Conservation (phyloP, 2,888 invertebrate species). For the Drosophila leonis region DNA sequence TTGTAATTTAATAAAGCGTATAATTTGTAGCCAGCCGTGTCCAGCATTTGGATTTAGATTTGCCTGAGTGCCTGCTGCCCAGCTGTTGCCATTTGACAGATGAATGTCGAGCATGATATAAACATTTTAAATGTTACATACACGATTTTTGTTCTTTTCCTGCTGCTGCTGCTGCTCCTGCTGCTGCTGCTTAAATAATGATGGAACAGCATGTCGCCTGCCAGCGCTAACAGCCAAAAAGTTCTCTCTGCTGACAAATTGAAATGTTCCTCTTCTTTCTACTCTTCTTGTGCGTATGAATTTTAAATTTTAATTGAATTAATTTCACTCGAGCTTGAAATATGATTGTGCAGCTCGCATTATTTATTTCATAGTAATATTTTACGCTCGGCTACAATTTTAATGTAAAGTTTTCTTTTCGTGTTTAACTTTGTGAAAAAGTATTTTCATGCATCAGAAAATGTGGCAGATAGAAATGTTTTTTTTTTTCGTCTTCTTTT, state of each 20-base stretch:
- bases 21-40: conserved; percentile 65
- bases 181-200: conserved; percentile 7
- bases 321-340: conserved; percentile 30
- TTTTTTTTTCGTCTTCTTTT: conserved; percentile 10
- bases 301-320: conserved; percentile 32
- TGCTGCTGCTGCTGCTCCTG: neutral
- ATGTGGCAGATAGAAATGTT: conserved; percentile 22
- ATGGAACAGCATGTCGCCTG: conserved; percentile 4
- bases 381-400: conserved; percentile 30
- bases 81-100: conserved; percentile 76
- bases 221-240: neutral
- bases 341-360: conserved; percentile 10
- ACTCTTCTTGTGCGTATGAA: conserved; percentile 2
- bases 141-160: neutral
- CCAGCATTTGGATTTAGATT: conserved; percentile 53
- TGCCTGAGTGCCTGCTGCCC: conserved; percentile 22
- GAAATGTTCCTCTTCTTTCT: neutral
- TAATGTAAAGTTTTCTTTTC: conserved; percentile 18
- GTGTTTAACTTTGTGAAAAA: conserved; percentile 17
- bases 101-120: conserved; percentile 69
- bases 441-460: conserved; percentile 32
- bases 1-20: conserved; percentile 72
- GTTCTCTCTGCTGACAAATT: conserved; percentile 13
- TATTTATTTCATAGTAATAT: conserved; percentile 23
- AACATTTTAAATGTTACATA: conserved; percentile 60